Evolutionary conservation across 1,140 invertebrate genomes (phyloP), one percentile per base, ranked within the genome.

Genomic region (Drosophila paulistorum): DNA sequence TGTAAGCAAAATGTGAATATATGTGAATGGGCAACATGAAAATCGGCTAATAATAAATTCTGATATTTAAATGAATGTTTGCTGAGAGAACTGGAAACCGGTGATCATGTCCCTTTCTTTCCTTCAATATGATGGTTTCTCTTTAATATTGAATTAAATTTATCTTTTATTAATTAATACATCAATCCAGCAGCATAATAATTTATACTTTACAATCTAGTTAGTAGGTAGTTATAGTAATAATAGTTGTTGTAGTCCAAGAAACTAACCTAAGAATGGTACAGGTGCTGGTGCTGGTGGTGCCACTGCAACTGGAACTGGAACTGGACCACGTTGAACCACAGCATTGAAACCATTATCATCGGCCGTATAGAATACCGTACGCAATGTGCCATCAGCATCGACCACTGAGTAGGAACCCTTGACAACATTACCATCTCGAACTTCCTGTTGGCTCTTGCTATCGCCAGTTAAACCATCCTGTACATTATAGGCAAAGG

Each of bases 281-380:
- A 77, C 76, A 1, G 89, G 85, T 10, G 69, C 65, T 10, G 85
- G 67, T 37, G 81, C 9, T 37, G 35, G 5, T 5, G 10, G 7
- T 37, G 35, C 79, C n/a, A 71, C 17, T 17, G 66, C 54, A 30
- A 76, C 73, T 3, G 73, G 51, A 2, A 72, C 33, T n/a, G 80
- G 81, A 7, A 85, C 71, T 11, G 92, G 92, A 60, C 92, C 90
- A 13, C 92, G 81, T 42, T 92, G 93, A 14, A 94, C 94, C 4
- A 94, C 93, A 30, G 94, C 94, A 82, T 94, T 94, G 92, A 95
- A 95, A 23, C 94, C 94, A 64, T 94, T 94, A 13, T 94, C 90
- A 81, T 94, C 94, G 17, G 94, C 93, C 14, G 93, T 92, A 81
- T 94, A 95, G 74, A 94, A 93, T 5, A 94, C 94, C 6, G 93